These are phyloP conservation scores for Leucopsar rothschildi DNA, from an alignment of 2,113 vertebrate species.

Conservation along the genomic window DNA sequence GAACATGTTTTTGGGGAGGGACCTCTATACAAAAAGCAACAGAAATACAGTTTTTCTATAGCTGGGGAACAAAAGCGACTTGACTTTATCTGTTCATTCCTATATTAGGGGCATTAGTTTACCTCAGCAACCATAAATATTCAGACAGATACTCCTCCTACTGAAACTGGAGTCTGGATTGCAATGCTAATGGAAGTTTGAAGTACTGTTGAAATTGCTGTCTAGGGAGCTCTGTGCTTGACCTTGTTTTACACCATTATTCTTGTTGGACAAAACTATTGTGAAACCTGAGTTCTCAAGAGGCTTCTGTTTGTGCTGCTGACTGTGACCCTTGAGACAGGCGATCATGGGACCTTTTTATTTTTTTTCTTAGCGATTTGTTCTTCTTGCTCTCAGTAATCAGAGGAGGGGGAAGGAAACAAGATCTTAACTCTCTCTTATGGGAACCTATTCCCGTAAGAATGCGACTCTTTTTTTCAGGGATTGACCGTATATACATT, in stretches of 20 bases:
- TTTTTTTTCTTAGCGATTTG: background rate
- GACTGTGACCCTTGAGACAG: background rate
- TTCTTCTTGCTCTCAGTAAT: background rate
- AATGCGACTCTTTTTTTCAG: background rate
- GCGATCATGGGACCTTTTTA: background rate
- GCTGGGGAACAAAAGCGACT: background rate
- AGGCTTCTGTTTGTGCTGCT: background rate
- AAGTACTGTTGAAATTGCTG: background rate
- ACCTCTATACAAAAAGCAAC: background rate
- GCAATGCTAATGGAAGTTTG: background rate
- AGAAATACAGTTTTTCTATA: background rate
- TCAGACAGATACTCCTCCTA: background rate
- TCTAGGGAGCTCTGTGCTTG: background rate
- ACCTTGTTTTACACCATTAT: background rate
- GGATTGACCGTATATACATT: rapidly evolving
- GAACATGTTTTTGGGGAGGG: background rate
- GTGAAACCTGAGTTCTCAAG: conserved; percentile 20
- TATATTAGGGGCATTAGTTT: background rate
- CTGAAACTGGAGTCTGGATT: background rate
- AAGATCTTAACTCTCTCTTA: background rate
- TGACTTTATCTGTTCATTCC: background rate
- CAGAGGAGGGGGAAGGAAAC: background rate
- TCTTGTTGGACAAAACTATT: background rate
- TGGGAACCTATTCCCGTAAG: background rate
- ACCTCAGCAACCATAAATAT: background rate